Percentiles rank a stretch among this genome's conserved stretches.
These are phyloP conservation scores for Globia sparganii DNA, from an alignment of 2,888 invertebrate species.

Conservation along the genomic window DNA sequence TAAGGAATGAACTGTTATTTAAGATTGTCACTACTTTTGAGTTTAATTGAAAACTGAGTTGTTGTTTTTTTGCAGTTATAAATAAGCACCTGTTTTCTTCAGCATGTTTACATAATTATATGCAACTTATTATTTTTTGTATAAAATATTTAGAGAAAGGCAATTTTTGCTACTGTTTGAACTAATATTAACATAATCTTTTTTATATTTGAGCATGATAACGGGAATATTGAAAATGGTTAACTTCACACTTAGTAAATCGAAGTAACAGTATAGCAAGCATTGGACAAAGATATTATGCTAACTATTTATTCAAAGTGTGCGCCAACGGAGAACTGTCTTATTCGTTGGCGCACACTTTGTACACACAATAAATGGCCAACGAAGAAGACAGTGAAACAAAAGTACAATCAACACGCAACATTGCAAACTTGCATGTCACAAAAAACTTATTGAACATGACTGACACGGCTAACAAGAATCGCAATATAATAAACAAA, in stretches of 20 bases:
- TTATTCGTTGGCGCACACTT: too few species aligned
- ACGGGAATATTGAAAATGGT: background rate
- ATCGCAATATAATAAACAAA: conserved; percentile 57
- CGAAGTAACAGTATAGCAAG: background rate
- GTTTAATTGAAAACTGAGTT: too few species aligned
- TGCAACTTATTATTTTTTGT: too few species aligned
- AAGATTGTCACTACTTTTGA: background rate
- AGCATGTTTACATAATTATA: background rate
- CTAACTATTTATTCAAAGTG: conserved; percentile 22
- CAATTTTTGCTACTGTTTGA: too few species aligned
- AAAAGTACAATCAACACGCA: conserved; percentile 39
- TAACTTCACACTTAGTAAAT: background rate
- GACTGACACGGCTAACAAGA: conserved; percentile 46
- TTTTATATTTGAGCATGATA: background rate
- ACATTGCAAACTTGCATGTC: conserved; percentile 39
- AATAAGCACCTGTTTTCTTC: background rate
- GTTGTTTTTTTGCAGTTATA: background rate
- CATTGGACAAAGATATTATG: background rate
- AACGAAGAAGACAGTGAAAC: conserved; percentile 27
- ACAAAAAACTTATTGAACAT: conserved; percentile 45
- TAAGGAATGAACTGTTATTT: conserved; percentile 14
- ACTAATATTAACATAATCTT: too few species aligned
- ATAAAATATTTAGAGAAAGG: too few species aligned
- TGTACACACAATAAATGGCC: too few species aligned
- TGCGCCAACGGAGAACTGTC: conserved; percentile 16